Conservation (phyloP, 2,888 invertebrate genomes). For the Drosophila infuscata region DNA sequence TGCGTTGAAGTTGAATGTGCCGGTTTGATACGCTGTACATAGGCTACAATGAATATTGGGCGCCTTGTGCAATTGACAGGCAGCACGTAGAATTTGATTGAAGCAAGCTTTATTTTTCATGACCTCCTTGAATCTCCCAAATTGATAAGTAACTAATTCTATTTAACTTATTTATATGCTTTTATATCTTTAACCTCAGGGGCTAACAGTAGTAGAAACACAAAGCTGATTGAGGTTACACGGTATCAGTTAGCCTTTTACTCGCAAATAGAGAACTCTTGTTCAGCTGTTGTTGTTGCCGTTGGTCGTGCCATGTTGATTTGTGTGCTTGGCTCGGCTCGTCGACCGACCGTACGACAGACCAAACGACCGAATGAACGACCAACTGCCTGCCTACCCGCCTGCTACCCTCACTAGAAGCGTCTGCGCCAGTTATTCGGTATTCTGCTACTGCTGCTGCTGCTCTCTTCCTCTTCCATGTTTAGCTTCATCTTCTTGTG, state of each 20-base stretch:
- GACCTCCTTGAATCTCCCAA: background rate
- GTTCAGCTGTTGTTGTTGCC: slow-evolving; percentile 66
- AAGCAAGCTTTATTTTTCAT: background rate
- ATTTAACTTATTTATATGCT: background rate
- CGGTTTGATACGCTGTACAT: slow-evolving; percentile 50
- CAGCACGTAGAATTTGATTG: background rate
- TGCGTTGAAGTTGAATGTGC: slow-evolving; percentile 78
- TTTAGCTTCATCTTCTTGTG: slow-evolving; percentile 67
- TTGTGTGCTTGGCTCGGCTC: slow-evolving; percentile 66
- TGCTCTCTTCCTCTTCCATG: slow-evolving; percentile 44
- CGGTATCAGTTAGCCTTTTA: background rate
- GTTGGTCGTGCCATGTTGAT: slow-evolving; percentile 81
- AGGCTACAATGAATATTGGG: background rate
- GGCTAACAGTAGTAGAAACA: background rate
- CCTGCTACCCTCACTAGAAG: slow-evolving; percentile 49
- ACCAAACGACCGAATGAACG: slow-evolving; percentile 23
- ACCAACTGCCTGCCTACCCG: slow-evolving; percentile 39
- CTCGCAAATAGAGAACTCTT: background rate
- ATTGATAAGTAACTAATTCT: background rate
- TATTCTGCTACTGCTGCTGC: slow-evolving; percentile 47
- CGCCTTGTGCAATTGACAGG: background rate
- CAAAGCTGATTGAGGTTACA: background rate
- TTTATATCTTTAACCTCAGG: background rate
- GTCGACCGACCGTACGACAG: slow-evolving; percentile 28
- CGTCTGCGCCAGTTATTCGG: slow-evolving; percentile 73